Evolutionary conservation across 2,797 vertebrate species (phyloP), one percentile per base, ranked within the genome.

Genomic region (Arrhamphus sclerolepis): DNA sequence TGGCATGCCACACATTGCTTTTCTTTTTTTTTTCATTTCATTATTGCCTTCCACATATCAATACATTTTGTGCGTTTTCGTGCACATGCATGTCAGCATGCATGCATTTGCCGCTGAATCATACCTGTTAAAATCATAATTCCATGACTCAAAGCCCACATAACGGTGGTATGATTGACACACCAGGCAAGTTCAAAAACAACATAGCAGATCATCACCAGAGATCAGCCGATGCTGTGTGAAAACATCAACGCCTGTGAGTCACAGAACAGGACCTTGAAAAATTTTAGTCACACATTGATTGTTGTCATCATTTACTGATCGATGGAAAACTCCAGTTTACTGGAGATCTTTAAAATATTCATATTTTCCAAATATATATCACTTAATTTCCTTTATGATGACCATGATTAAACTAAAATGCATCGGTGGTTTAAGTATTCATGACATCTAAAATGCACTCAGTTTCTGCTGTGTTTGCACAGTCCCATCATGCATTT

Each of bases 81-180:
- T 75, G 59, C 66, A 66, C 66, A 60, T 22, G 42, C 28, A 20
- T 42, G 49, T 50, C 47, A 17, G 62, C 67, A n/a, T n/a, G n/a
- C n/a, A n/a, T n/a, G n/a, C 73, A 54, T 41, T 54, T 17, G 7
- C 21, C 44, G 9, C 58, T 89, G 89, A 91, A 53, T 93, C 90
- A 91, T 78, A 87, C 78, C 81, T 87, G 82, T 87, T 83, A 76
- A 72, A 79, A 62, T 46, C 53, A 62, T 56, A 59, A 79, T 78
- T 6, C 78, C 69, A 66, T 91, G 91, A 92, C 74, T 93, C 90
- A 92, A 84, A 87, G 78, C 54, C 83, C 70, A 26, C 89, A 85
- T 76, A 83, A 89, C 61, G 56, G 42, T 7, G 2, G 53, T 19
- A 59, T 88, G 85, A 91, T 59, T 89, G 87, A 85, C 88, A 75